Percentiles rank a stretch among this genome's conserved stretches.
Conservation (phyloP, 2,797 vertebrate genomes). For the Rousettus madagascariensis region DNA sequence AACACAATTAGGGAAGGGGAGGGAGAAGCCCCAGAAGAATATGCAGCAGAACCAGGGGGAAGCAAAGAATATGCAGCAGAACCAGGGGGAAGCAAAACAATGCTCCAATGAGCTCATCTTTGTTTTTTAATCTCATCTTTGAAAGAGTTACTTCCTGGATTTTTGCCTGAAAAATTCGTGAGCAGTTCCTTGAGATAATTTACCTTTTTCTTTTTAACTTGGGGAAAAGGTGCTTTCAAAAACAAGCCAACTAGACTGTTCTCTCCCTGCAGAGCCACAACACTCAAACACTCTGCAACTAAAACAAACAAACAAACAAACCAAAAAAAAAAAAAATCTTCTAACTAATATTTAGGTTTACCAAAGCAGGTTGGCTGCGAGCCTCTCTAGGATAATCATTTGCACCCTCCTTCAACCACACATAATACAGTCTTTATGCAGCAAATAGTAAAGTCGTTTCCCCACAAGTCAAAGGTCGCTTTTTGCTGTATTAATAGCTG, state of each 20-base stretch:
- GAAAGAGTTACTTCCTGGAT: constrained; percentile 49
- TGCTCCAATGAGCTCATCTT: neutral
- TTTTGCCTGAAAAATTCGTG: constrained; percentile 38
- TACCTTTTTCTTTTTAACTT: constrained; percentile 45
- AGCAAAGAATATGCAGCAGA: neutral
- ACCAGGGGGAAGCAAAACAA: neutral
- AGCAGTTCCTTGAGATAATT: constrained; percentile 57
- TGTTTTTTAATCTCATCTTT: constrained; percentile 49
- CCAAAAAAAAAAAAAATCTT: constrained; percentile 20
- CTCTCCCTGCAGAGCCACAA: neutral
- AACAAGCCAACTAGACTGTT: constrained; percentile 25
- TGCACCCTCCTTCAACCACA: constrained; percentile 81
- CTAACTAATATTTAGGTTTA: constrained; percentile 75
- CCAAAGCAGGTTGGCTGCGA: constrained; percentile 71
- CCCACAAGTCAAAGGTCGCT: constrained; percentile 85
- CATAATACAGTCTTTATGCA: constrained; percentile 86
- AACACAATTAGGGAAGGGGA: neutral
- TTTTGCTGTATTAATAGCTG: constrained; percentile 88
- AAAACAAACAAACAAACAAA: constrained; percentile 64
- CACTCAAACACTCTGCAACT: neutral
- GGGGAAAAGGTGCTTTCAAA: constrained; percentile 33
- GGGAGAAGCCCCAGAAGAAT: neutral
- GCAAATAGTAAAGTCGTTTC: constrained; percentile 86
- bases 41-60: neutral
- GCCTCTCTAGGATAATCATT: constrained; percentile 80